Conservation (phyloP, 2,113 vertebrate species). For the Glaucomys volans region DNA sequence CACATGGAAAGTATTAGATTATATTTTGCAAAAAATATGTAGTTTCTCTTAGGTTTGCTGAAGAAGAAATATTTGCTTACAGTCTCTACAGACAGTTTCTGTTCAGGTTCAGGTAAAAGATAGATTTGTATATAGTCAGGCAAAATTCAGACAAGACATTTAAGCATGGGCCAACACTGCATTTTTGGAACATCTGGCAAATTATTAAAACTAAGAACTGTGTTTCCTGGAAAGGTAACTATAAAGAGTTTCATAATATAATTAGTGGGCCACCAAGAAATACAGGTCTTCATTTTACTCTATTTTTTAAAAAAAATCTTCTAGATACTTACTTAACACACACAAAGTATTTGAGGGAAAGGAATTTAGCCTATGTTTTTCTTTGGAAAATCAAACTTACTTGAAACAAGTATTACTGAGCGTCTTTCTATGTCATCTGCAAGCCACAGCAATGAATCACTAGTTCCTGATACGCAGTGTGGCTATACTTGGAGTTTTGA, state of each 20-base stretch:
- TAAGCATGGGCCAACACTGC: not conserved
- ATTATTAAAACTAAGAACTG: not conserved
- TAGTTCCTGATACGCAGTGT: conserved; percentile 44
- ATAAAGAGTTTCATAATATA: conserved; percentile 14
- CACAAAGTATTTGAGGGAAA: conserved; percentile 41
- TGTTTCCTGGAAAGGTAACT: conserved; percentile 3
- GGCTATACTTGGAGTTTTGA: conserved; percentile 56
- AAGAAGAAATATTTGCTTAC: not conserved
- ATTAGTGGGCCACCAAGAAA: not conserved
- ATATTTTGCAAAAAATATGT: not conserved
- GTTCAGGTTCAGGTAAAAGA: not conserved
- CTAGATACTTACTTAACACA: not conserved
- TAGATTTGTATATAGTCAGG: not conserved
- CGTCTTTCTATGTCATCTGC: conserved; percentile 17
- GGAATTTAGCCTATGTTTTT: conserved; percentile 43
- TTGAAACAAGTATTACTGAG: conserved; percentile 42
- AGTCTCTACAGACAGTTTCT: conserved; percentile 6
- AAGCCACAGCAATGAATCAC: conserved; percentile 62
- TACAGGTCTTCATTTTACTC: conserved; percentile 3
- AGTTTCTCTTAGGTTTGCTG: not conserved
- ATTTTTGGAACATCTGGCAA: not conserved
- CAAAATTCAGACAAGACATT: not conserved
- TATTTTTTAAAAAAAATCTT: not conserved
- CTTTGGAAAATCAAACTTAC: conserved; percentile 60
- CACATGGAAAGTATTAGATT: not conserved